Evolutionary conservation across 2,888 invertebrate genomes (phyloP), one percentile per base, ranked within the genome.

Genomic region (Andrena chrysosceles): DNA sequence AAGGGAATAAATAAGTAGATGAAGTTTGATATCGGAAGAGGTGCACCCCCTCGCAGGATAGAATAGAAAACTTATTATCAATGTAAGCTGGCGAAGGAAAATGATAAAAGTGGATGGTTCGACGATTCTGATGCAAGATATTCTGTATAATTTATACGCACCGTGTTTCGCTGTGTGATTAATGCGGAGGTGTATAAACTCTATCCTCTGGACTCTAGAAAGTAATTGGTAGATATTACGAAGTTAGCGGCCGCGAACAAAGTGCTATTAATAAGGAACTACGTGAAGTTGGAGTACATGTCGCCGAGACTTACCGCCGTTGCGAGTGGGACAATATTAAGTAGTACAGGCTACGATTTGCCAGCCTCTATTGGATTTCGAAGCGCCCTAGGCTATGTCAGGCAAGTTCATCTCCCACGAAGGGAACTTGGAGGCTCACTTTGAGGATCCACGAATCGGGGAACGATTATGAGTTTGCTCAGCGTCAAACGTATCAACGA

Each of bases 391-490:
- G 77, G 88, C 70, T 63, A 76, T 70, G 85, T 76, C 83, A 77
- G 68, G 83, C 85, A 77, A 88, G 83, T 83, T 83, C 64, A 64
- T 71, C 13, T 8, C 66, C 5, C n/a, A 31, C 8, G 26, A 56
- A 10, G 26, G 73, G 63, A 84, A 85, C 75, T 86, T 85, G 67
- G 79, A 26, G 56, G 35, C 73, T 73, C 74, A 77, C 81, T 88
- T 86, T 84, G 83, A 86, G 77, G 62, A 13, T 52, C 49, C 72
- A 62, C 59, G 78, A 81, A 83, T 70, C 81, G 83, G 4, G 42
- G 68, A 64, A 86, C 88, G 88, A 88, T 88, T 86, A 88, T 88
- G 88, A 86, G 88, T 86, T 88, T 86, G 76, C 88, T 77, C 63
- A 63, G 68, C 59, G 66, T 80, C 77, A 49, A 73, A 26, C 64